phyloP scores from a whole-genome alignment of 2,888 invertebrate genomes.

The Eupeodes luniger region DNA sequence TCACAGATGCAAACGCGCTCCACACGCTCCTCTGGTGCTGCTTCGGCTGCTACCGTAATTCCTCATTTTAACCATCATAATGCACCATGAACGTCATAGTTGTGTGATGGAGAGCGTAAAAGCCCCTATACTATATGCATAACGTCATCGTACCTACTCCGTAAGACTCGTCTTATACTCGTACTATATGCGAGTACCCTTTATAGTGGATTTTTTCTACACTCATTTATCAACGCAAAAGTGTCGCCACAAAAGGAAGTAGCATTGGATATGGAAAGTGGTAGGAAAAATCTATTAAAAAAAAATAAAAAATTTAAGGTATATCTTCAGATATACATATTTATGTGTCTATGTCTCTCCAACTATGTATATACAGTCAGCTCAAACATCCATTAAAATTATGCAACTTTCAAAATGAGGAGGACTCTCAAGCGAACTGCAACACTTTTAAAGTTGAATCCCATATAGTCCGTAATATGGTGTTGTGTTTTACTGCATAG shows the following conservation, averaged over 20 bases:
- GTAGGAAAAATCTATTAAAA: constrained; percentile 12
- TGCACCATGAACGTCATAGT: constrained; percentile 57
- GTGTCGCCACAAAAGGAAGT: constrained; percentile 46
- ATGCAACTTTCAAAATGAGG: constrained; percentile 64
- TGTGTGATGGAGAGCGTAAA: constrained; percentile 43
- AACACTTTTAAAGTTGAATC: constrained; percentile 54
- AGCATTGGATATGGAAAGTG: not conserved
- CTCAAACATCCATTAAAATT: constrained; percentile 71
- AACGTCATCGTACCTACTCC: constrained; percentile 1
- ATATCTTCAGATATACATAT: not conserved
- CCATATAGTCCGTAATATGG: not conserved
- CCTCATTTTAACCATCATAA: constrained; percentile 56
- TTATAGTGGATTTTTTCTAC: constrained; percentile 28
- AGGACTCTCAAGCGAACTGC: constrained; percentile 63
- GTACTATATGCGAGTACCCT: not conserved
- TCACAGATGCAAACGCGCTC: constrained; percentile 2
- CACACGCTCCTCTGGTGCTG: too few relatives aligned
- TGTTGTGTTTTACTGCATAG: not conserved
- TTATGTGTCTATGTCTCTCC: constrained; percentile 3
- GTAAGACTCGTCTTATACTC: too few relatives aligned
- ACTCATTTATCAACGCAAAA: constrained; percentile 43
- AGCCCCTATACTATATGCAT: constrained; percentile 7
- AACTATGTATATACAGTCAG: constrained; percentile 32
- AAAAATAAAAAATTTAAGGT: not conserved
- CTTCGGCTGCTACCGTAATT: constrained; percentile 34